These are phyloP conservation scores for Forficula auricularia DNA, from an alignment of 1,140 invertebrate species.

Conservation along the genomic window DNA sequence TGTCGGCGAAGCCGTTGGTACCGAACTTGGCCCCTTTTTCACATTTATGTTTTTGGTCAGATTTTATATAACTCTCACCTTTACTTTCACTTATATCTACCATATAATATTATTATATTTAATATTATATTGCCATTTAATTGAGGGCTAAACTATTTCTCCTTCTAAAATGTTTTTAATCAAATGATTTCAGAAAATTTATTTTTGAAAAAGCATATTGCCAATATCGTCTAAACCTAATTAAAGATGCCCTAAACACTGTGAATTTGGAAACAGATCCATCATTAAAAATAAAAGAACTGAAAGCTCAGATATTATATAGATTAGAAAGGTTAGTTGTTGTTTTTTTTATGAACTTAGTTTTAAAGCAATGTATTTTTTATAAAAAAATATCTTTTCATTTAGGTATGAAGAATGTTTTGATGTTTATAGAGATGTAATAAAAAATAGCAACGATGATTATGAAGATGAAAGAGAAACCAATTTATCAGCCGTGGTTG, in stretches of 20 bases:
- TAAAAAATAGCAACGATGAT: constrained; percentile 76
- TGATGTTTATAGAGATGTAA: constrained; percentile 67
- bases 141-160: background rate
- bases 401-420: constrained; percentile 63
- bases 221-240: constrained; percentile 77
- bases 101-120: background rate
- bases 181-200: constrained; percentile 34
- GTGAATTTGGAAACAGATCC: constrained; percentile 46
- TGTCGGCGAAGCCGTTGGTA: too few species aligned
- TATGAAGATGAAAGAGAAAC: constrained; percentile 86
- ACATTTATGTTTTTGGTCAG: background rate
- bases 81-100: background rate
- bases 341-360: too few species aligned
- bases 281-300: constrained; percentile 58
- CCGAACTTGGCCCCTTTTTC: too few species aligned
- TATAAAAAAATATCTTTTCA: background rate
- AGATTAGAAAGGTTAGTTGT: constrained; percentile 46
- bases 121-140: background rate
- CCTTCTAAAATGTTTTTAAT: constrained; percentile 16
- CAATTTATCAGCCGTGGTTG: constrained; percentile 76
- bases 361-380: too few species aligned
- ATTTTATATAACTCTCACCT: background rate
- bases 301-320: constrained; percentile 73
- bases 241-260: constrained; percentile 58
- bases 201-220: constrained; percentile 86